Conservation (phyloP, 2,888 invertebrate genomes). For the Tetanocera ferruginea region DNA sequence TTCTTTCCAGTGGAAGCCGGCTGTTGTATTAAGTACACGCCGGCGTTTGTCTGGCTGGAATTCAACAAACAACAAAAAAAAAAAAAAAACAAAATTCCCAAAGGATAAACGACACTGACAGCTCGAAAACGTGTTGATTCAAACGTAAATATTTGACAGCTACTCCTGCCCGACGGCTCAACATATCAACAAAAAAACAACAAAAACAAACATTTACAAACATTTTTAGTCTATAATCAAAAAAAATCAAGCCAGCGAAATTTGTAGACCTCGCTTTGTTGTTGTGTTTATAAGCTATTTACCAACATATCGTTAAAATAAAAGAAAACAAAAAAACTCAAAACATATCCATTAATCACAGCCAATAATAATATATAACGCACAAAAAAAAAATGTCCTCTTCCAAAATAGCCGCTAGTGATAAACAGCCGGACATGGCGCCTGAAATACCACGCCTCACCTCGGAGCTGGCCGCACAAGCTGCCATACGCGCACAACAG, state of each 20-base stretch:
- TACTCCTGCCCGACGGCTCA: not conserved
- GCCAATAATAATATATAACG: not conserved
- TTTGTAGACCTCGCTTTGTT: not conserved
- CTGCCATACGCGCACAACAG: slow-evolving; percentile 68
- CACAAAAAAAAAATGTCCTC: not conserved
- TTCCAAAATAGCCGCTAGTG: slow-evolving; percentile 46
- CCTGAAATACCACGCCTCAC: slow-evolving; percentile 68
- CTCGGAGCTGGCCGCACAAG: slow-evolving; percentile 69
- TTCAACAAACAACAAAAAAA: not conserved
- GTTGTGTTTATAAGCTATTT: not conserved
- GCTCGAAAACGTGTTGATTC: slow-evolving; percentile 28
- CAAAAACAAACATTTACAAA: not conserved
- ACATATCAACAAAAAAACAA: not conserved
- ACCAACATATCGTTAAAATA: slow-evolving; percentile 12
- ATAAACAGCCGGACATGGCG: slow-evolving; percentile 60
- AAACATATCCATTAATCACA: not conserved
- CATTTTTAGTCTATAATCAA: not conserved
- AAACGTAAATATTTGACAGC: not conserved
- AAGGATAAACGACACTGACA: slow-evolving; percentile 1
- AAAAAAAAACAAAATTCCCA: not conserved
- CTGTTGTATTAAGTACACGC: not conserved
- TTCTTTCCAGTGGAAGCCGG: not conserved
- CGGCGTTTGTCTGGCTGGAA: not conserved
- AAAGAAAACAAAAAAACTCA: not conserved
- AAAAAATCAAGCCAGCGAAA: not conserved